Base-by-base conservation (phyloP, 2,113 vertebrate species). In the Cephalopterus ornatus region DNA sequence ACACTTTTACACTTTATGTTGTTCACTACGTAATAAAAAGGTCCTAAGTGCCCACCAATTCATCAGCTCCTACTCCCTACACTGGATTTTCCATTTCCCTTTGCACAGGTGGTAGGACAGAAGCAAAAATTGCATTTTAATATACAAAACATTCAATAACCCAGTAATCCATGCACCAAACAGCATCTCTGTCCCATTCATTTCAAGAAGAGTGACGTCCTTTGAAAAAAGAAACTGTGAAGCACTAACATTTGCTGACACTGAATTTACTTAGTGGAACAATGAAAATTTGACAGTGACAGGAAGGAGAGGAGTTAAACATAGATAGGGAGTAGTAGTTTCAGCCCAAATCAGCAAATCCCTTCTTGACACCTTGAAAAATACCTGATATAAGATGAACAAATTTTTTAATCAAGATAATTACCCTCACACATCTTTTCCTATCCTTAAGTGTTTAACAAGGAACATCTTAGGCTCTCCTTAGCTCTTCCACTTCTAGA, bases 341-440 rank as follows among this genome's bases (percentile, higher is more conserved):
- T 66, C 72, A 88, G 30, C 44, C 53, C 50, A 93, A 78, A 95
- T 91, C 61, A 83, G 62, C 74, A 95, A 96, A 93, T 84, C 37
- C 41, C 85, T 92, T 92, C 92, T 35, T 86, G 91, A 95, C 72
- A 92, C 82, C 75, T 93, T 91, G 78, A 94, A 93, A 83, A 63
- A 80, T 83, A 73, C 33, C 87, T 71, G 87, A 33, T 39, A 81
- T 72, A 89, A 66, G 67, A 75, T 62, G 30, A 95, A 94, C 80
- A 91, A 74, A 47, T 90, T 90, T 87, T 92, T 92, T 81, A 85
- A 84, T 91, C 77, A 85, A 88, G 92, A 67, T 90, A 86, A 95
- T 94, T 77, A 63, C 33, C 47, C 49, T 94, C 58, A 78, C 50
- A 76, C 35, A 9, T 63, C 47, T 94, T 89, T 88, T 88, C 75